Percentiles rank a stretch among this genome's conserved stretches.
Conservation (phyloP, 2,113 vertebrate species). For the Paratilapia polleni region DNA sequence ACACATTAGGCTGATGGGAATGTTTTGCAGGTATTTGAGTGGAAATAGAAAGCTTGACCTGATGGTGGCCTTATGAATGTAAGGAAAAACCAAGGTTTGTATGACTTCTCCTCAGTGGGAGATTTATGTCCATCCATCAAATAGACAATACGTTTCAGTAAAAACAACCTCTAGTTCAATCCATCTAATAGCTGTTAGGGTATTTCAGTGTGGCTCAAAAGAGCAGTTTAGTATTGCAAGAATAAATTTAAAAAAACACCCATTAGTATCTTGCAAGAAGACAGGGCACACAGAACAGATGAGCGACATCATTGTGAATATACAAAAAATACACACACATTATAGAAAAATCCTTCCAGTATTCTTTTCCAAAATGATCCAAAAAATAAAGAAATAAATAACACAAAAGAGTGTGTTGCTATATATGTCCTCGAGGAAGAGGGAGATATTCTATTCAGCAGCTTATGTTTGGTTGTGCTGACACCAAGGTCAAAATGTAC, state of each 20-base stretch:
- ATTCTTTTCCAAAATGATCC: not conserved
- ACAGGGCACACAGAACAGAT: not conserved
- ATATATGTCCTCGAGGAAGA: slow-evolving; percentile 48
- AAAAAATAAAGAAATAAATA: too few relatives aligned
- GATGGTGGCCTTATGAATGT: not conserved
- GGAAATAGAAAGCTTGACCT: not conserved
- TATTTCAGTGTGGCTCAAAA: not conserved
- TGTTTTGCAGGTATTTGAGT: not conserved
- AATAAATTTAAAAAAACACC: not conserved
- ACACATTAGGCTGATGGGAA: not conserved
- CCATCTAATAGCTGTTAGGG: too few relatives aligned
- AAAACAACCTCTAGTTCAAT: too few relatives aligned
- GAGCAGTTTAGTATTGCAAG: not conserved
- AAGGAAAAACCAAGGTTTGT: not conserved
- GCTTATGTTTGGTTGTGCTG: slow-evolving; percentile 69
- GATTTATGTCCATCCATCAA: not conserved
- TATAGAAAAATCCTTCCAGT: not conserved
- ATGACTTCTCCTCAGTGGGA: not conserved
- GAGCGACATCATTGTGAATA: not conserved
- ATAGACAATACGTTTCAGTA: too few relatives aligned
- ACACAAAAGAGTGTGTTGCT: slow-evolving; percentile 7
- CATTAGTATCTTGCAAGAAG: not conserved
- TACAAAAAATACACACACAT: not conserved
- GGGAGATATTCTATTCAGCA: slow-evolving; percentile 66
- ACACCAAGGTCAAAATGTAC: slow-evolving; percentile 70